These are phyloP conservation scores for Xestia c-nigrum DNA, from an alignment of 2,888 invertebrate genomes.

Conservation along the genomic window DNA sequence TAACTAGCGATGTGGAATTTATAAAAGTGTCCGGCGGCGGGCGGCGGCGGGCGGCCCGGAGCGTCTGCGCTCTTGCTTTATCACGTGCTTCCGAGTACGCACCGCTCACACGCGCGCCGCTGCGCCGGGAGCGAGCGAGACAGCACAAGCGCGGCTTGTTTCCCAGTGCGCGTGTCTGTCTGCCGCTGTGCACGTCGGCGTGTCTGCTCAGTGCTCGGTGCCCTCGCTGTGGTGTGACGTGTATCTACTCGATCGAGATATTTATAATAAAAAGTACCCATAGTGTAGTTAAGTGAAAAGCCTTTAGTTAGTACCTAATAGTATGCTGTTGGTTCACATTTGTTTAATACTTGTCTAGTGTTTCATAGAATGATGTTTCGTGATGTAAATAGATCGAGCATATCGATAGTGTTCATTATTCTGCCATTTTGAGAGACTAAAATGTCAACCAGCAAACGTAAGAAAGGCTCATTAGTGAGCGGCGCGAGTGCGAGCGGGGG, in stretches of 20 bases:
- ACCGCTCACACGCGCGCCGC: conserved; percentile 63
- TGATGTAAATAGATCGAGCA: conserved; percentile 2
- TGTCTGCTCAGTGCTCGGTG: conserved; percentile 78
- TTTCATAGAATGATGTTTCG: conserved; percentile 1
- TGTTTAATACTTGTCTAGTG: conserved; percentile 6
- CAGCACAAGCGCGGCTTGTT: conserved; percentile 77
- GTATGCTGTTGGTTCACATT: background rate
- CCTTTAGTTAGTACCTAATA: background rate
- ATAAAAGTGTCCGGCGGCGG: conserved; percentile 71
- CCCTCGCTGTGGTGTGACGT: conserved; percentile 76
- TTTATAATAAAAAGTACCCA: conserved; percentile 29
- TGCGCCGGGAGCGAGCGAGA: conserved; percentile 73
- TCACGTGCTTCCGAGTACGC: conserved; percentile 76
- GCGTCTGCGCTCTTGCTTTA: conserved; percentile 88
- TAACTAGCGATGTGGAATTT: conserved; percentile 77
- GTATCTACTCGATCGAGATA: conserved; percentile 55
- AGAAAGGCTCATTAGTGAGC: conserved; percentile 22
- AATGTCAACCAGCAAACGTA: conserved; percentile 57
- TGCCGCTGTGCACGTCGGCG: conserved; percentile 84
- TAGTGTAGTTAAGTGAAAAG: conserved; percentile 6
- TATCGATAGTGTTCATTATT: background rate
- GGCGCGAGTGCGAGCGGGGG: conserved; percentile 33
- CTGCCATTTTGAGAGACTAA: background rate
- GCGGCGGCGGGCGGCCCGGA: conserved; percentile 59
- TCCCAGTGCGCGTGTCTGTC: conserved; percentile 86